A percentile compares a stretch with the other conserved stretches of the same genome.
Conservation (phyloP, 2,113 vertebrate genomes). For the Poeciliopsis retropinna region DNA sequence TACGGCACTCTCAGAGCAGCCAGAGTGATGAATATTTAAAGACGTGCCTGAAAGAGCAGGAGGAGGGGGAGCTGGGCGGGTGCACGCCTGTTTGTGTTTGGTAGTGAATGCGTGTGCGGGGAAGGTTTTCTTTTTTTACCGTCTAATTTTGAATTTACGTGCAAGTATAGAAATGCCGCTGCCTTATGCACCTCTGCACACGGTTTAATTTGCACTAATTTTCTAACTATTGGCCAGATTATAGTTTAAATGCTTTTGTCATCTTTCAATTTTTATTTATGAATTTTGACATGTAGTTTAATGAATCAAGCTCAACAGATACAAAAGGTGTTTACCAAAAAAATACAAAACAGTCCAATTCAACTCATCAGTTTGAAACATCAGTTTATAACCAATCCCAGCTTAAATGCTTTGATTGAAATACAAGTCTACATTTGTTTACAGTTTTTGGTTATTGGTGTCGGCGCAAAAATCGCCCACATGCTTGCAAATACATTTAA, state of each 20-base stretch:
- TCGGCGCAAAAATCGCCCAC: not conserved
- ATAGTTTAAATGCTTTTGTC: not conserved
- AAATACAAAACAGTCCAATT: too few relatives aligned
- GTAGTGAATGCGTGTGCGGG: slow-evolving; percentile 26
- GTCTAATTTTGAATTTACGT: slow-evolving; percentile 40
- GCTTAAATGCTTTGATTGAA: not conserved
- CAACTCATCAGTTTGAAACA: too few relatives aligned
- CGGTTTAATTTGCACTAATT: not conserved
- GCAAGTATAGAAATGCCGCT: slow-evolving; percentile 8
- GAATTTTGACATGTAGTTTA: too few relatives aligned
- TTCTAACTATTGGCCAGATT: not conserved
- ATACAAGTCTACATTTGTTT: not conserved
- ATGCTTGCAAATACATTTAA: slow-evolving; percentile 13
- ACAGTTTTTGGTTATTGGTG: not conserved
- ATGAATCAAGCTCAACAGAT: too few relatives aligned
- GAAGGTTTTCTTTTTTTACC: slow-evolving; percentile 35
- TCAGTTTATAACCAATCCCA: not conserved
- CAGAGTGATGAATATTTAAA: slow-evolving; percentile 84
- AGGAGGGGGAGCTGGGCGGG: slow-evolving; percentile 53
- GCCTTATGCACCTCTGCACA: slow-evolving; percentile 1
- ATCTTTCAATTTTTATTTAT: too few relatives aligned
- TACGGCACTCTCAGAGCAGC: slow-evolving; percentile 81
- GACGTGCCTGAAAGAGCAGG: slow-evolving; percentile 77
- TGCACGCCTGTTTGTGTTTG: slow-evolving; percentile 42
- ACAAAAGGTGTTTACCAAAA: too few relatives aligned